phyloP scores from a whole-genome alignment of 1,140 invertebrate species.

The Drosophila melanogaster region DNA sequence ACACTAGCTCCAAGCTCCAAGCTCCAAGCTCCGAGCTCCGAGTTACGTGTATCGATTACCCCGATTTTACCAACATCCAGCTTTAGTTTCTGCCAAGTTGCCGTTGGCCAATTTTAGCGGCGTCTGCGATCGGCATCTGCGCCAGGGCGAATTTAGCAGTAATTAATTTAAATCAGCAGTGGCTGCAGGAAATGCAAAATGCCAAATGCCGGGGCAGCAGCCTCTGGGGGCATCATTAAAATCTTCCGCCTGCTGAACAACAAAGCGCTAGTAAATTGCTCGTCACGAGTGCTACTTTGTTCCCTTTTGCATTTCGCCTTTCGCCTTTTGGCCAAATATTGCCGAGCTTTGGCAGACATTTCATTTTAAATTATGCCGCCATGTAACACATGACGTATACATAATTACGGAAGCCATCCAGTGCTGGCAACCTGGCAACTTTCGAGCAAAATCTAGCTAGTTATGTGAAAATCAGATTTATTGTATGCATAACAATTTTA shows the following conservation, averaged over 20 bases:
- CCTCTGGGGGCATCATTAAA: conserved; percentile 66
- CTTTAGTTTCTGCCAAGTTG: conserved; percentile 8
- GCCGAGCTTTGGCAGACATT: conserved; percentile 49
- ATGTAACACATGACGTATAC: conserved; percentile 62
- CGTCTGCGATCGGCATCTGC: conserved; percentile 25
- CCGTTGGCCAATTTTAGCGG: conserved; percentile 29
- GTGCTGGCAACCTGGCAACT: not conserved
- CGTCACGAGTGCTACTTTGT: conserved; percentile 46
- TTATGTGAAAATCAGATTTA: not conserved
- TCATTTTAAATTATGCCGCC: conserved; percentile 58
- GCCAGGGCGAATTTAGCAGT: conserved; percentile 46
- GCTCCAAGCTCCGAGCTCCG: not conserved
- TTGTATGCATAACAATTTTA: too few relatives aligned
- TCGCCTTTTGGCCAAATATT: conserved; percentile 14
- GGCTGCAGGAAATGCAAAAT: conserved; percentile 24
- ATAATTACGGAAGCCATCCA: conserved; percentile 44
- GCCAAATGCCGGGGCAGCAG: not conserved
- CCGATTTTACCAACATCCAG: conserved; percentile 11
- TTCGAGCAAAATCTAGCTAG: not conserved
- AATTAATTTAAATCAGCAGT: conserved; percentile 47
- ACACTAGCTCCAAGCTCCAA: conserved; percentile 13
- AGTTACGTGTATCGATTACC: conserved; percentile 41
- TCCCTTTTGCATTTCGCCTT: conserved; percentile 18
- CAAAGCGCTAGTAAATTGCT: conserved; percentile 76
- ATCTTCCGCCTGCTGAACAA: conserved; percentile 73